phyloP scores from a whole-genome alignment of 2,797 vertebrate species.

The Neomorphus geoffroyi region DNA sequence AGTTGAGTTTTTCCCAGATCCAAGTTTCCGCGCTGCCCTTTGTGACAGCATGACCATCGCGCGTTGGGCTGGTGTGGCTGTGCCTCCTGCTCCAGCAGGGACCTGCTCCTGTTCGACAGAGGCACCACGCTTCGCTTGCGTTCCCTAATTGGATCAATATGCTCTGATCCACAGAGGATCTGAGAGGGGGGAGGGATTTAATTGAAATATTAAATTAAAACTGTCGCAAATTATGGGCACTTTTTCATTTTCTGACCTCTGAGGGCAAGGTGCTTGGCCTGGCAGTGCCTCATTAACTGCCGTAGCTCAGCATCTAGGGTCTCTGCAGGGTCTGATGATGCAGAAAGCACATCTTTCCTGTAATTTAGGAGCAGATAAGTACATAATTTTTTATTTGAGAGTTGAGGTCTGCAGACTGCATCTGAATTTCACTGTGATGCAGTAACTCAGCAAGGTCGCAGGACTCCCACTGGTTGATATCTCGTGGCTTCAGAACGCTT shows the following conservation, averaged over 20 bases:
- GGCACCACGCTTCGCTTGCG: fast-evolving
- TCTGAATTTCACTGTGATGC: constrained; percentile 29
- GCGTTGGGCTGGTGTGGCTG: not conserved
- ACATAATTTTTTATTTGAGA: not conserved
- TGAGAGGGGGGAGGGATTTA: not conserved
- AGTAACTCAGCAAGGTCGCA: not conserved
- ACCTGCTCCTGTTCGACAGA: not conserved
- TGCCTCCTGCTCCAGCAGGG: not conserved
- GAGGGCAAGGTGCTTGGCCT: constrained; percentile 35
- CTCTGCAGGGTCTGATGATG: constrained; percentile 24
- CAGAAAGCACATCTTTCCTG: constrained; percentile 11
- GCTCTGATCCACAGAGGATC: not conserved
- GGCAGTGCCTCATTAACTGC: constrained; percentile 62
- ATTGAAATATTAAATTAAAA: constrained; percentile 62
- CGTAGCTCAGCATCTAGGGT: constrained; percentile 52
- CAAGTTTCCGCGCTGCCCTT: not conserved
- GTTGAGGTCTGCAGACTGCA: constrained; percentile 8
- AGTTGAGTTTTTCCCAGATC: not conserved
- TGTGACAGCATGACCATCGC: fast-evolving
- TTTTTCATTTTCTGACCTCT: constrained; percentile 55
- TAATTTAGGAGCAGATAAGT: constrained; percentile 28
- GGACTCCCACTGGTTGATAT: not conserved
- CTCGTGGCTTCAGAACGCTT: not conserved
- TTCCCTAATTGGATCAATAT: not conserved
- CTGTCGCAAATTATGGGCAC: not conserved